These are phyloP conservation scores for Drosophila saltans DNA, from an alignment of 1,140 invertebrate species.

Conservation along the genomic window DNA sequence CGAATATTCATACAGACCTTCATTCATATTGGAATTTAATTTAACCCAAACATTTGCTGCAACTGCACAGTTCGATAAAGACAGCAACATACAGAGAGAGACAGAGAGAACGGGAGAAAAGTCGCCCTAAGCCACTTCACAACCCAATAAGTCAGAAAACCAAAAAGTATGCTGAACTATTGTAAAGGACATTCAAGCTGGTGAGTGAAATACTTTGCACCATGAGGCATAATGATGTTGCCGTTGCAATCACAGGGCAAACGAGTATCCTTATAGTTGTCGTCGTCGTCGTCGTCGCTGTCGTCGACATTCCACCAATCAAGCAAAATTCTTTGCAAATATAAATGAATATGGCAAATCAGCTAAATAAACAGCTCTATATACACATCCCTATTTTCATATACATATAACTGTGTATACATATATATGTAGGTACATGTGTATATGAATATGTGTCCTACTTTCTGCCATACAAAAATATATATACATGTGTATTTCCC, in stretches of 20 bases:
- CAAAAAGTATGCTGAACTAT: slow-evolving; percentile 53
- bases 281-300: too few species aligned
- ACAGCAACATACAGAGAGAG: not conserved
- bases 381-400: slow-evolving; percentile 1
- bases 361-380: not conserved
- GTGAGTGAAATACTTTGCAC: not conserved
- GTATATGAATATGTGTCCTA: slow-evolving; percentile 71
- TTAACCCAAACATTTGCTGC: not conserved
- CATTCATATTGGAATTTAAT: not conserved
- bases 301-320: slow-evolving; percentile 50
- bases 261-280: slow-evolving; percentile 22
- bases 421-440: not conserved
- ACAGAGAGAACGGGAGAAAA: slow-evolving; percentile 13
- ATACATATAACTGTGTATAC: slow-evolving; percentile 4
- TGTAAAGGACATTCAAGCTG: slow-evolving; percentile 44
- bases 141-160: slow-evolving; percentile 30
- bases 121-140: slow-evolving; percentile 32
- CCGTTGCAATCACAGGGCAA: slow-evolving; percentile 31
- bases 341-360: slow-evolving; percentile 12
- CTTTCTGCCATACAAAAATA: slow-evolving; percentile 65
- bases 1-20: not conserved
- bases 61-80: not conserved
- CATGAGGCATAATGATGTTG: not conserved
- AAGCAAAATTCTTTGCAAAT: slow-evolving; percentile 14
- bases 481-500: slow-evolving; percentile 37